Evolutionary conservation across 1,140 invertebrate species (phyloP).

Genomic region (Listronotus oregonensis): DNA sequence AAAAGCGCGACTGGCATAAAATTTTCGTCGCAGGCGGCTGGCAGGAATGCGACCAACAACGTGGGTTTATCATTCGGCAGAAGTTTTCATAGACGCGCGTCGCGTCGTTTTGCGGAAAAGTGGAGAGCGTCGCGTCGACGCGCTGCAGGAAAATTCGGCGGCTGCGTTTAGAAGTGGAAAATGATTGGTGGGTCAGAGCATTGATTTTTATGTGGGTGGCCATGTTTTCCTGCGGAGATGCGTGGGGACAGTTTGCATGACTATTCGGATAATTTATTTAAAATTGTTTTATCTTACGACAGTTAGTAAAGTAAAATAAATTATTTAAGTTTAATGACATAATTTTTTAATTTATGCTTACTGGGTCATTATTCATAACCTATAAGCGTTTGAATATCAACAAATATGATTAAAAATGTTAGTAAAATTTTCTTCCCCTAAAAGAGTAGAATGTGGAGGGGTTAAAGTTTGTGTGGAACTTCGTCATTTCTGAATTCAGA

Average conservation of each 20-base stretch:
- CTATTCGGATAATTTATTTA: too few relatives aligned
- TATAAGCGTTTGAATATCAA: too few relatives aligned
- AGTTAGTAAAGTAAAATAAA: too few relatives aligned
- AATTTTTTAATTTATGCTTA: too few relatives aligned
- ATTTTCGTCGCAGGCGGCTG: neutral
- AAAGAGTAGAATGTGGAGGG: too few relatives aligned
- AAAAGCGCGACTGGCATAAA: neutral
- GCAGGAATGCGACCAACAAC: constrained; percentile 3
- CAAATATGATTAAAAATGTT: too few relatives aligned
- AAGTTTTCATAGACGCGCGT: neutral
- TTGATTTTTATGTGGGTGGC: constrained; percentile 3
- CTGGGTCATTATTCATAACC: too few relatives aligned
- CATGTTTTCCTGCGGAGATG: constrained; percentile 1
- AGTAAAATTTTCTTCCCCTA: too few relatives aligned
- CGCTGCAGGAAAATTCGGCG: constrained; percentile 2
- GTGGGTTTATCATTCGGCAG: constrained; percentile 1
- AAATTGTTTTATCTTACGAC: too few relatives aligned
- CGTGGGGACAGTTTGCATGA: constrained; percentile 1
- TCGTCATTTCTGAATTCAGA: too few relatives aligned
- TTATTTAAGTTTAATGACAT: too few relatives aligned
- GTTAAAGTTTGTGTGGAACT: too few relatives aligned
- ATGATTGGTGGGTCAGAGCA: neutral
- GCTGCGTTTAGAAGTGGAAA: neutral
- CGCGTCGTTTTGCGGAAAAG: neutral
- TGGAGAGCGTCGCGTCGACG: neutral